phyloP scores from a whole-genome alignment of 2,888 invertebrate species.

The Apoderus coryli region DNA sequence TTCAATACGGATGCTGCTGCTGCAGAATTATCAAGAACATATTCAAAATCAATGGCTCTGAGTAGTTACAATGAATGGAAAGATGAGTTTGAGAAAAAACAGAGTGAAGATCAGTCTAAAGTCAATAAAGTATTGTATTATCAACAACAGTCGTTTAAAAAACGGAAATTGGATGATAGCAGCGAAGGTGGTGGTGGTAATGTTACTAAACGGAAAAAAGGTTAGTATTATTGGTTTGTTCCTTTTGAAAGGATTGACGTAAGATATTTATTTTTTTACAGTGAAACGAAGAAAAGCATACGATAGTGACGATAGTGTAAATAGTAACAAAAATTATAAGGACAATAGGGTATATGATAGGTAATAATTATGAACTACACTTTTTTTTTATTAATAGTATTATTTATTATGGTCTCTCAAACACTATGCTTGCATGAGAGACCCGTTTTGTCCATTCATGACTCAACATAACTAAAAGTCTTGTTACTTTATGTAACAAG shows the following conservation, averaged over 20 bases:
- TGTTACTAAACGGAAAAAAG: conserved; percentile 23
- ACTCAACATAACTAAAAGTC: no score
- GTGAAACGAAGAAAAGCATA: conserved; percentile 20
- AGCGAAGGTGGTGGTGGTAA: conserved; percentile 14
- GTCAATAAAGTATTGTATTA: conserved; percentile 16
- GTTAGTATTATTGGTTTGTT: conserved; percentile 16
- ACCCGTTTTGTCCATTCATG: no score
- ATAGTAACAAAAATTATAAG: conserved; percentile 43
- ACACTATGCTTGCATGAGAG: no score
- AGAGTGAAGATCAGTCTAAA: conserved; percentile 22
- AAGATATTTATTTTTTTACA: conserved; percentile 12
- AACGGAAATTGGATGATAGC: no score
- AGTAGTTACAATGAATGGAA: conserved; percentile 24
- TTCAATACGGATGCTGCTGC: conserved; percentile 43
- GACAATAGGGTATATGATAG: conserved; percentile 52
- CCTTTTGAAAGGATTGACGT: no score
- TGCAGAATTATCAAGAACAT: conserved; percentile 34
- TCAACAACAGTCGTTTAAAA: conserved; percentile 17
- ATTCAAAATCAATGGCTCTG: conserved; percentile 18
- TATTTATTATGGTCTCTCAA: no score
- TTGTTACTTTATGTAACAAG: no score
- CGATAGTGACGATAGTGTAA: conserved; percentile 45
- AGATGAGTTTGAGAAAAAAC: conserved; percentile 31
- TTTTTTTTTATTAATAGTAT: conserved; percentile 3
- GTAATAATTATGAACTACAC: conserved; percentile 27